These are phyloP conservation scores for Tinamus major DNA, from an alignment of 2,797 vertebrate genomes.

Conservation along the genomic window DNA sequence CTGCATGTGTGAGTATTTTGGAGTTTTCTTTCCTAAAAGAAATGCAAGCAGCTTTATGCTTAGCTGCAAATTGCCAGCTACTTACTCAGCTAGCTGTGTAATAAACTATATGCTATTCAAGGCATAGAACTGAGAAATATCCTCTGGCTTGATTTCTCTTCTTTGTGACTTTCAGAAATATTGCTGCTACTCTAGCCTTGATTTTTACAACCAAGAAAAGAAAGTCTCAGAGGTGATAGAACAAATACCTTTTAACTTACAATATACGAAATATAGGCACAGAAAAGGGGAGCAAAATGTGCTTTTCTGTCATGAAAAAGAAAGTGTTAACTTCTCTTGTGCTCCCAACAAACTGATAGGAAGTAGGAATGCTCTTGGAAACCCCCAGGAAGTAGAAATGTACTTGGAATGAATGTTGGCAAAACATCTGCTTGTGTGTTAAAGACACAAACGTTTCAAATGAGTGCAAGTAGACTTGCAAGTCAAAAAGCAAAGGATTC, in stretches of 20 bases:
- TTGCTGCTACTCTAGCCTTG: accelerated
- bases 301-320: not conserved
- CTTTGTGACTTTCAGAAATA: not conserved
- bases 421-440: not conserved
- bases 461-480: not conserved
- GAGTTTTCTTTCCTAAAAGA: not conserved
- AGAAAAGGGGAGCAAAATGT: not conserved
- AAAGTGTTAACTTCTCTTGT: not conserved
- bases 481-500: slow-evolving; percentile 38
- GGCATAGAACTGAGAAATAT: not conserved
- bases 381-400: not conserved
- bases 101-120: not conserved
- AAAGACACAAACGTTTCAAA: not conserved
- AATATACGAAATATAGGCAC: not conserved
- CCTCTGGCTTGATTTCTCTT: not conserved
- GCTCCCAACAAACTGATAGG: not conserved
- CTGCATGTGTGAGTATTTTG: not conserved
- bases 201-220: accelerated
- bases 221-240: not conserved
- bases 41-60: not conserved
- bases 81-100: not conserved
- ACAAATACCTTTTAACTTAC: not conserved
- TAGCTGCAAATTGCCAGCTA: not conserved
- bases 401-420: not conserved
- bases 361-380: not conserved